Conservation (phyloP, 2,113 vertebrate genomes). For the Podarcis raffonei region DNA sequence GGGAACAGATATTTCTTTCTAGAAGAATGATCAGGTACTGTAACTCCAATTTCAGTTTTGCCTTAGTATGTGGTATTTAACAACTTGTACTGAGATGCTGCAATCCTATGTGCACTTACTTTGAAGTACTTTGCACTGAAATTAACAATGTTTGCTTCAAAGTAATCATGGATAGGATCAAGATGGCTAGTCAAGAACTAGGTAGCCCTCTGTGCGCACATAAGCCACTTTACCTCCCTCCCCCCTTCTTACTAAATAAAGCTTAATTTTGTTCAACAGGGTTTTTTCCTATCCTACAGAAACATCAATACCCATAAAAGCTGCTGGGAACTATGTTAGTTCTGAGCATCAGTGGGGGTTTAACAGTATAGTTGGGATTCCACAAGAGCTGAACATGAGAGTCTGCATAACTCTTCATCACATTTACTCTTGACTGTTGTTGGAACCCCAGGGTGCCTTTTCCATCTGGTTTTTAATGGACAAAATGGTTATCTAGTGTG, state of each 20-base stretch:
- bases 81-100: neutral
- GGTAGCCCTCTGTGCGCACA: neutral
- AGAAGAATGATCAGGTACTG: neutral
- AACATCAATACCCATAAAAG: neutral
- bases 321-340: neutral
- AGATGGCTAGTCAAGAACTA: neutral
- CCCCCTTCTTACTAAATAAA: neutral
- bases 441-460: neutral
- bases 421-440: neutral
- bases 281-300: neutral
- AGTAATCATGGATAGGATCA: neutral
- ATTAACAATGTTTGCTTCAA: neutral
- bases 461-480: neutral
- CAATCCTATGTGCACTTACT: neutral
- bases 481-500: neutral
- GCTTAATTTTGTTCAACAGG: neutral
- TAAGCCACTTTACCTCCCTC: neutral
- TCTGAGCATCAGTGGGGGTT: neutral
- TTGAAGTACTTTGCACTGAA: neutral
- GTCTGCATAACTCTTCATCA: neutral
- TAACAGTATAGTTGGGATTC: neutral
- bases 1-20: neutral
- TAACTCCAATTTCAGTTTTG: neutral
- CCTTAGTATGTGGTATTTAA: neutral
- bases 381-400: constrained; percentile 3